Evolutionary conservation across 2,113 vertebrate genomes (phyloP), one percentile per base, ranked within the genome.

Genomic region (Myiagra hebetior): DNA sequence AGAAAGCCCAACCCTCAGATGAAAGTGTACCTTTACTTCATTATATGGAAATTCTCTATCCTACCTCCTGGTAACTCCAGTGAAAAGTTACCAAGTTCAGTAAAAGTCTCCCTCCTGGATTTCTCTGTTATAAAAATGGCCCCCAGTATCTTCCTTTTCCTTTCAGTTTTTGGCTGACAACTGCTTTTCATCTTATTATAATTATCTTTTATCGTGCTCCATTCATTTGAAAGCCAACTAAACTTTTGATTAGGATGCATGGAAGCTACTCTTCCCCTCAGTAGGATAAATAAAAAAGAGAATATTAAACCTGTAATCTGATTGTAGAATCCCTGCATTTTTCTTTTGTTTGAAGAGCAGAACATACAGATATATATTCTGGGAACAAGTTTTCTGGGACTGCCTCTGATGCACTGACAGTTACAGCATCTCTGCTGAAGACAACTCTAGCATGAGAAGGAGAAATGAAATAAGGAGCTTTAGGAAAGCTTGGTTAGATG

Each of bases 221-320:
- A 52, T 85, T 89, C 19, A 65, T 88, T 73, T 91, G 60, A 93
- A 97, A 93, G 8, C 22, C 52, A 47, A 14, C 52, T 91, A 30
- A 62, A 79, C 16, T 78, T 96, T 93, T 91, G 60, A 85, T 78
- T 89, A 68, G 21, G 52, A 46, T 59, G 26, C 47, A 47, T 6
- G 75, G 74, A 93, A 94, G 16, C 6, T 84, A 42, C 35, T 85
- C 22, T 62, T 87, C 11, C 24, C 39, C 44, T 87, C 31, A 72
- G 30, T 33, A 68, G 19, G 18, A 65, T 87, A 94, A 81, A 85
- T 63, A 84, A 77, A 77, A 44, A 75, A 44, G 37, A 76, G 24
- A 74, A 59, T 91, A 87, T 63, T 87, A 89, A 95, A 74, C 42
- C 16, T 74, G 33, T 53, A 94, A 78, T 85, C 85, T 94, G 85